phyloP scores from a whole-genome alignment of 2,113 vertebrate genomes.

The Pyrgilauda ruficollis region DNA sequence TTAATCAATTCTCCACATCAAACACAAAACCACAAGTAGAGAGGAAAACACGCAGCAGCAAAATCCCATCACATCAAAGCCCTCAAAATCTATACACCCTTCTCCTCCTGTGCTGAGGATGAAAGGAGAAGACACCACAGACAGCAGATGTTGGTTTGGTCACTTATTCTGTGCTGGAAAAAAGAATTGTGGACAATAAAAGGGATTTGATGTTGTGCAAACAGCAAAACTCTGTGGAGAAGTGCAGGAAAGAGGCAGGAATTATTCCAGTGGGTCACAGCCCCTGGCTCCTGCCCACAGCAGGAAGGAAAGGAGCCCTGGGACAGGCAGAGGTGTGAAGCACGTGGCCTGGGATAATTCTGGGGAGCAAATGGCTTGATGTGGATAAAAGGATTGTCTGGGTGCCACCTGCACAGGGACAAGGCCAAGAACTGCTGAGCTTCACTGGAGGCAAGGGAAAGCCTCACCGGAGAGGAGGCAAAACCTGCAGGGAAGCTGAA shows the following conservation, averaged over 20 bases:
- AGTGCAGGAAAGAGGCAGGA: not conserved
- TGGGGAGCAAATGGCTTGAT: fast-evolving
- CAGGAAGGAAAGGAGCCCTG: fast-evolving
- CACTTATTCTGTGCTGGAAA: not conserved
- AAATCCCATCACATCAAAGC: not conserved
- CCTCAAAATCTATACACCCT: not conserved
- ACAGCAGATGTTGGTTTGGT: not conserved
- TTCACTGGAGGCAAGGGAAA: not conserved
- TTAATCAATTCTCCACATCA: not conserved
- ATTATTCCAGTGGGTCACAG: not conserved
- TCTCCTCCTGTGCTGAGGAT: not conserved
- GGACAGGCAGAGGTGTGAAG: not conserved
- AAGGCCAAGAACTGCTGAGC: not conserved
- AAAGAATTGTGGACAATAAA: not conserved
- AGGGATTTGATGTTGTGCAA: not conserved
- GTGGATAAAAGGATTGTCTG: not conserved
- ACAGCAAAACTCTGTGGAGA: not conserved
- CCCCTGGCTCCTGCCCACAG: not conserved
- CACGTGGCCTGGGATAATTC: not conserved
- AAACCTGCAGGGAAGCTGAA: not conserved
- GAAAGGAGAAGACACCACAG: not conserved
- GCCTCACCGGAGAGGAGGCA: not conserved
- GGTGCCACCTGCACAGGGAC: not conserved
- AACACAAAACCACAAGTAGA: not conserved
- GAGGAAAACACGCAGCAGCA: not conserved